Conservation (phyloP, 2,113 vertebrate genomes). For the Uropsilus gracilis region DNA sequence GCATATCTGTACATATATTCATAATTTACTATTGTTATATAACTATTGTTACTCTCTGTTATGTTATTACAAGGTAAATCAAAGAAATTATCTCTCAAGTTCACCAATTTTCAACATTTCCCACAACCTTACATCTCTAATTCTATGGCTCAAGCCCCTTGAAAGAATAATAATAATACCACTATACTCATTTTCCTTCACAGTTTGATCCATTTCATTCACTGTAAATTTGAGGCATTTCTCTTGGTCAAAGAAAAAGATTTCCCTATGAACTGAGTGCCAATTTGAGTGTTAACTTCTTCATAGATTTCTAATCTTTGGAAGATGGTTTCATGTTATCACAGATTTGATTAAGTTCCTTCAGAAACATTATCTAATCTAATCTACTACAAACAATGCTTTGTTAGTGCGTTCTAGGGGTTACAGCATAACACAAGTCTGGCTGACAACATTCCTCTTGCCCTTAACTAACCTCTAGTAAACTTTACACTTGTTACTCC, state of each 20-base stretch:
- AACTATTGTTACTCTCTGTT: constrained; percentile 12
- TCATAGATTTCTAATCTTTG: constrained; percentile 18
- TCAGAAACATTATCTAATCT: background rate
- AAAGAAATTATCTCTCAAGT: constrained; percentile 60
- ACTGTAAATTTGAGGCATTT: constrained; percentile 49
- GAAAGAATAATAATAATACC: constrained; percentile 36
- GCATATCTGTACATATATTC: background rate
- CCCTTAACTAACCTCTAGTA: background rate
- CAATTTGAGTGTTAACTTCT: background rate
- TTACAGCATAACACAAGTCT: background rate
- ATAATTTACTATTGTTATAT: background rate
- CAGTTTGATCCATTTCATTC: background rate
- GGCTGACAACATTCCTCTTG: background rate
- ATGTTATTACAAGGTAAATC: constrained; percentile 52
- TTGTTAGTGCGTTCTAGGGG: background rate
- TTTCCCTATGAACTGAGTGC: background rate
- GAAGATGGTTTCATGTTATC: background rate
- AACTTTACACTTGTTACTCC: background rate
- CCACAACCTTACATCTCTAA: background rate
- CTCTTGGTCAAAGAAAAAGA: constrained; percentile 36
- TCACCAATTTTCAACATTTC: constrained; percentile 40
- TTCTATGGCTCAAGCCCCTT: constrained; percentile 27
- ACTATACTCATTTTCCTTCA: background rate
- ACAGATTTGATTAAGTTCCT: background rate
- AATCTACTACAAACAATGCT: background rate